A percentile compares a stretch with the other conserved stretches of the same genome.
Evolutionary conservation across 2,888 invertebrate genomes (phyloP).

Genomic region (Nudaria mundana): DNA sequence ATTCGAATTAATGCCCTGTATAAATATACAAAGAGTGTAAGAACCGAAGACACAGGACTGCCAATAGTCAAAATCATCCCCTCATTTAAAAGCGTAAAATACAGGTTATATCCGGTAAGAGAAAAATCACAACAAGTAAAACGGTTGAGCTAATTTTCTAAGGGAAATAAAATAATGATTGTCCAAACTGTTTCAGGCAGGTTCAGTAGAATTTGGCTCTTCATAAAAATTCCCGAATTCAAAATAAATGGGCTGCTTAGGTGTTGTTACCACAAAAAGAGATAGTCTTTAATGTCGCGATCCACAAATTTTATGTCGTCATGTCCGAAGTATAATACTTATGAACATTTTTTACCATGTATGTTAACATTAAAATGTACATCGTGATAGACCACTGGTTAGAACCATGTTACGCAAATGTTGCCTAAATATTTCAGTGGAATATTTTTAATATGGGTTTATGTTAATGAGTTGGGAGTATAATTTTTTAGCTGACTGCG

Average conservation of each 20-base stretch:
- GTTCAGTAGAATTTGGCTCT: slow-evolving; percentile 3
- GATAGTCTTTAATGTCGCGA: slow-evolving; percentile 29
- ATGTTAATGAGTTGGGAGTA: no score
- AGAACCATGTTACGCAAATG: slow-evolving; percentile 19
- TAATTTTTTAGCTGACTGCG: no score
- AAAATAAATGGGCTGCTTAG: slow-evolving; percentile 8
- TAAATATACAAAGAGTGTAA: no score
- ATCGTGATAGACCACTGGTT: slow-evolving; percentile 22
- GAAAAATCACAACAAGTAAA: no score
- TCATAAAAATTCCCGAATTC: slow-evolving; percentile 10
- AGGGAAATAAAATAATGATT: no score
- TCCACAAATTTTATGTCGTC: slow-evolving; percentile 39
- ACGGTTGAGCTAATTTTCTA: no score
- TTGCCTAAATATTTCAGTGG: slow-evolving; percentile 29
- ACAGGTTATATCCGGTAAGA: no score
- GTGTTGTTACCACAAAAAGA: slow-evolving; percentile 24
- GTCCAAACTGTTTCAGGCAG: no score
- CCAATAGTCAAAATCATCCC: no score
- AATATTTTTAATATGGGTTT: slow-evolving; percentile 16
- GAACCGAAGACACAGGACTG: no score
- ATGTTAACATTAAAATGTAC: slow-evolving; percentile 31
- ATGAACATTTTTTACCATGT: slow-evolving; percentile 40
- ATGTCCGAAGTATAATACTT: slow-evolving; percentile 36
- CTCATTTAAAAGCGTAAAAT: no score
- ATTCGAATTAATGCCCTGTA: no score